Evolutionary conservation across 2,797 vertebrate genomes (phyloP).

Genomic region (Peromyscus aztecus): DNA sequence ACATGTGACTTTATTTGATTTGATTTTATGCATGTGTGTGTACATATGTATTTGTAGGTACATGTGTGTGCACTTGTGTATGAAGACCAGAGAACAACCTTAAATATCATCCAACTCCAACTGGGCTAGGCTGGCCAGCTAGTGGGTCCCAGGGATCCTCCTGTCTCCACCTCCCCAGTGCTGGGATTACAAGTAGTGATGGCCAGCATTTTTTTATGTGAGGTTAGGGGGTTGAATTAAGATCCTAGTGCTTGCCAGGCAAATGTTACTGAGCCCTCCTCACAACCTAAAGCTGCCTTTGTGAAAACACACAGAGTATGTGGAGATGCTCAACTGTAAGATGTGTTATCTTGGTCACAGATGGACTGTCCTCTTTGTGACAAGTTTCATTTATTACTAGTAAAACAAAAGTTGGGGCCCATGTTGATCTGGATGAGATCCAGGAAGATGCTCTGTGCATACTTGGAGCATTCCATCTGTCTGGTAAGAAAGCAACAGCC

Average conservation of each 20-base stretch:
- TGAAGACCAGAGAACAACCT: neutral
- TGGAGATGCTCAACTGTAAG: constrained; percentile 71
- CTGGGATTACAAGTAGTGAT: neutral
- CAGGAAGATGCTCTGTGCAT: neutral
- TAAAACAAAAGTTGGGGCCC: constrained; percentile 41
- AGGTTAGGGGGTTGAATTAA: neutral
- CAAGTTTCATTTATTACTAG: constrained; percentile 51
- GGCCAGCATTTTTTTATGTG: neutral
- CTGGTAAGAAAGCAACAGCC: constrained; percentile 7
- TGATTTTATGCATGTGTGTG: neutral
- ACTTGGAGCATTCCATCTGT: neutral
- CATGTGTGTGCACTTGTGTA: neutral
- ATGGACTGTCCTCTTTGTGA: constrained; percentile 63
- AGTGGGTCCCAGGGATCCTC: no score
- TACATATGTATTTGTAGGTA: neutral
- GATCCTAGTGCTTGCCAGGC: neutral
- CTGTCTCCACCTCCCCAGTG: neutral
- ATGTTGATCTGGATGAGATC: neutral
- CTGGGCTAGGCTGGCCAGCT: no score
- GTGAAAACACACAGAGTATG: constrained; percentile 63
- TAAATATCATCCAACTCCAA: neutral
- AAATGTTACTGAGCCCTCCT: neutral
- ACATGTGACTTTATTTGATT: neutral
- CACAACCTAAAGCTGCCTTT: neutral
- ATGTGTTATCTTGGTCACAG: constrained; percentile 66